These are phyloP conservation scores for Corydoras sp. DNA, from an alignment of 2,113 vertebrate species.

Conservation along the genomic window DNA sequence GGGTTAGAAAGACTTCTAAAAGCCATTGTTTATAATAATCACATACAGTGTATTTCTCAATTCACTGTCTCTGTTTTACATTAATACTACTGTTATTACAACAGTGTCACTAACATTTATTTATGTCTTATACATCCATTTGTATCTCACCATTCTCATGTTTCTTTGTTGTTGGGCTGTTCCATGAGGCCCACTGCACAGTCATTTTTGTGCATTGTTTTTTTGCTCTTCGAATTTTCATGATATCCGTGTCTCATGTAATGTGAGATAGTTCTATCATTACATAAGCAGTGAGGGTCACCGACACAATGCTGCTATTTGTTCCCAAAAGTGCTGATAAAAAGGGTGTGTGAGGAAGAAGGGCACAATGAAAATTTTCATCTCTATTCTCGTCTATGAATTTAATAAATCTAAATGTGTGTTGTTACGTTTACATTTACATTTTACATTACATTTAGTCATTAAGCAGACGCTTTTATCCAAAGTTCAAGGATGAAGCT, in stretches of 20 bases:
- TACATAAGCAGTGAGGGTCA: slow-evolving; percentile 41
- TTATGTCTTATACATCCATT: too few relatives aligned
- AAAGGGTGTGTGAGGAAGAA: slow-evolving; percentile 7
- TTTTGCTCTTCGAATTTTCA: not conserved
- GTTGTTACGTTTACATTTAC: too few relatives aligned
- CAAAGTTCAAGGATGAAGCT: too few relatives aligned
- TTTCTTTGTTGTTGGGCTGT: not conserved
- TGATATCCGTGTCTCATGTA: slow-evolving; percentile 16
- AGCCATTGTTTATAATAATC: not conserved
- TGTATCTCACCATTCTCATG: not conserved
- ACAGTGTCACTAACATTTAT: not conserved
- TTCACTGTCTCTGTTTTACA: not conserved
- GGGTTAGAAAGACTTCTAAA: not conserved
- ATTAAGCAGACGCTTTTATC: too few relatives aligned
- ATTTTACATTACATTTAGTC: too few relatives aligned
- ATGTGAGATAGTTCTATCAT: slow-evolving; percentile 29
- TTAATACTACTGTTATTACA: not conserved
- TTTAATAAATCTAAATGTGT: too few relatives aligned
- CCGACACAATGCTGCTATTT: slow-evolving; percentile 43
- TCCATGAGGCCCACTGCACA: not conserved
- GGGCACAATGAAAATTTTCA: too few relatives aligned
- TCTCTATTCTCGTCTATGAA: too few relatives aligned
- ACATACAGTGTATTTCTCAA: not conserved
- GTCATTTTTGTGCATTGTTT: not conserved
- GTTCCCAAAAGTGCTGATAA: slow-evolving; percentile 13